Evolutionary conservation across 2,113 vertebrate genomes (phyloP).

Genomic region (Excalfactoria chinensis): DNA sequence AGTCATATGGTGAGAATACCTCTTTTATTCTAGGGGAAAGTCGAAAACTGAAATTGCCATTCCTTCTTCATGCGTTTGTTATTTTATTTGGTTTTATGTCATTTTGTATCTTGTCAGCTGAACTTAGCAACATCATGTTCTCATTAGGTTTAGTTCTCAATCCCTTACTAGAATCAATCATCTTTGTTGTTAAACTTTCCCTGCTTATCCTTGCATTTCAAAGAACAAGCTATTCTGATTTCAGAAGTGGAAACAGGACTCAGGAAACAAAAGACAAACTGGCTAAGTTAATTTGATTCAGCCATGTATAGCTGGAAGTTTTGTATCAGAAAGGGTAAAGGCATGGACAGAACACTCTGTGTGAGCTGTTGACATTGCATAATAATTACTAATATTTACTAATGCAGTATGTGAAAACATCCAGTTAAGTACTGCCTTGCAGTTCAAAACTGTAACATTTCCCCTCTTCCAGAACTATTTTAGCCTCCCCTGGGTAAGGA

Average conservation of each 20-base stretch:
- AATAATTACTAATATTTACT: background rate
- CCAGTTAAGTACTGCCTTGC: background rate
- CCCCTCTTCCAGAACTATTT: background rate
- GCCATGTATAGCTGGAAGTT: background rate
- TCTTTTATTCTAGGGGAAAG: background rate
- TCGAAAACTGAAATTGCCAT: background rate
- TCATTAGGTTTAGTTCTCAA: constrained; percentile 10
- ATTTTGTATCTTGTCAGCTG: background rate
- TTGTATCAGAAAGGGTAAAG: background rate
- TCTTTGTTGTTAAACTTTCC: constrained; percentile 12
- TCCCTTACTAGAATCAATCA: background rate
- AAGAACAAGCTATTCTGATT: constrained; percentile 3
- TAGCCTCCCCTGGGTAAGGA: background rate
- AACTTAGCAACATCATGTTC: background rate
- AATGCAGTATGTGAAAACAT: background rate
- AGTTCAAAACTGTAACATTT: background rate
- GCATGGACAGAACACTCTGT: background rate
- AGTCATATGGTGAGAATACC: background rate
- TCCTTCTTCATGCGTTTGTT: background rate
- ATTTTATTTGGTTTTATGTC: background rate
- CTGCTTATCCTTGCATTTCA: background rate
- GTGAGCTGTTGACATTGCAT: background rate
- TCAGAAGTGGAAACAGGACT: background rate
- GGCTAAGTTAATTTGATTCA: constrained; percentile 15
- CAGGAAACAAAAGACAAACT: constrained; percentile 4